Base-by-base conservation (phyloP, 2,113 vertebrate genomes). In the Bubalus kerabau region DNA sequence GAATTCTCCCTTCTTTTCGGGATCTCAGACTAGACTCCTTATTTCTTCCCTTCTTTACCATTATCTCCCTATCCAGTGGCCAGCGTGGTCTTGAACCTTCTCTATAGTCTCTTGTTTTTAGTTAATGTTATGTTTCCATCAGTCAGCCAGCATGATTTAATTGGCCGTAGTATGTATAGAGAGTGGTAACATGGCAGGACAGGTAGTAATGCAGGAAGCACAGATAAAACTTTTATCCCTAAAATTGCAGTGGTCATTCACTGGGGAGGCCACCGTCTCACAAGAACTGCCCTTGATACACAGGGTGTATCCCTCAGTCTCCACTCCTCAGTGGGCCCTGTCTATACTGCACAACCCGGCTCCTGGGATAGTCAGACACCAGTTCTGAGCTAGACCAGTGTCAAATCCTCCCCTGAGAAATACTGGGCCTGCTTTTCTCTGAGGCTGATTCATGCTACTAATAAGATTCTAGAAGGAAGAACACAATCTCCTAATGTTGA, bases 221-320 rank as follows among this genome's bases (percentile, higher is more conserved):
- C 71, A 56, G 50, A 54, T 32, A 40, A 3, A 32, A n/a, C 15
- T 8, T 52, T 40, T 60, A 30, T n/a, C 12, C 26, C 62, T 46
- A 32, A 80, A 40, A 26, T 36, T 2, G 3, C 21, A 71, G 54
- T 5, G 8, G 30, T 46, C 21, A 9, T 15, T 40, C 50, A 2
- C 0, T 26, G 24, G 4, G 10, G 56, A 71, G 28, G 19, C 12
- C n/a, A 6, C 32, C 26, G 7, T 48, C 80, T 81, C 57, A 3
- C 16, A 32, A 48, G 78, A 83, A 52, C 32, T 3, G 16, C 21
- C 52, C 59, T 71, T 46, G 30, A 81, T 24, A 43, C 74, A 60
- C 30, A 57, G 3, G 12, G 15, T 23, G 10, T 54, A 7, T n/a
- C 0, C 5, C 30, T 28, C 26, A 2, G 2, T 0, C 28, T 16